Percentiles rank a stretch among this genome's conserved stretches.
These are phyloP conservation scores for Blera fallax DNA, from an alignment of 2,888 invertebrate species.

Conservation along the genomic window DNA sequence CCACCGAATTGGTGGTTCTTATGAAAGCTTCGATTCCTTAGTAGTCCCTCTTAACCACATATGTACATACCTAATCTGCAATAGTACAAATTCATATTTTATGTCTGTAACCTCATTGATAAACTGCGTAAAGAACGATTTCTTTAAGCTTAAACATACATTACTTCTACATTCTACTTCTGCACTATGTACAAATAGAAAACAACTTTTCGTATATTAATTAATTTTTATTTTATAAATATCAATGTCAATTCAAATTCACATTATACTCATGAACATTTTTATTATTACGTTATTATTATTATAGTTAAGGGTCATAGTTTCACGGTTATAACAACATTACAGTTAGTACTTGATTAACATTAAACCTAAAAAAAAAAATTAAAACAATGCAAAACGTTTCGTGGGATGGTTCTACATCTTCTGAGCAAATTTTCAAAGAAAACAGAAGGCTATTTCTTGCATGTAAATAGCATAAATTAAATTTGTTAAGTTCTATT, in stretches of 20 bases:
- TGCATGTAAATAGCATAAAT: constrained; percentile 6
- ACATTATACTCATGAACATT: constrained; percentile 15
- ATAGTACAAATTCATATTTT: no score
- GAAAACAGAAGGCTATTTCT: not conserved
- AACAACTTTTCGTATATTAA: constrained; percentile 3
- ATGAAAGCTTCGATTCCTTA: no score
- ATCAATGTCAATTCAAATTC: constrained; percentile 61
- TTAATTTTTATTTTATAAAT: constrained; percentile 57
- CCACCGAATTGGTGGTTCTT: no score
- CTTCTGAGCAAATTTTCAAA: constrained; percentile 23
- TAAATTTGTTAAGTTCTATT: constrained; percentile 7
- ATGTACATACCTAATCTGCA: no score
- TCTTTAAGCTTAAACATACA: no score
- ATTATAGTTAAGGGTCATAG: constrained; percentile 28
- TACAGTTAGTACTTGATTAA: constrained; percentile 41
- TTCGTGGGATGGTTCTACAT: constrained; percentile 2
- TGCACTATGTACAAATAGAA: not conserved
- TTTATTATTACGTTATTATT: not conserved
- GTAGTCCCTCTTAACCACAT: no score
- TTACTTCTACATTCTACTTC: not conserved
- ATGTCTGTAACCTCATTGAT: no score
- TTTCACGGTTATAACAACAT: constrained; percentile 45
- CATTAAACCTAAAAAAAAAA: constrained; percentile 20
- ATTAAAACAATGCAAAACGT: constrained; percentile 26
- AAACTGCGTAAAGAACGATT: no score